Evolutionary conservation across 2,113 vertebrate genomes (phyloP), one percentile per base, ranked within the genome.

Genomic region (Rhabdornis inornatus): DNA sequence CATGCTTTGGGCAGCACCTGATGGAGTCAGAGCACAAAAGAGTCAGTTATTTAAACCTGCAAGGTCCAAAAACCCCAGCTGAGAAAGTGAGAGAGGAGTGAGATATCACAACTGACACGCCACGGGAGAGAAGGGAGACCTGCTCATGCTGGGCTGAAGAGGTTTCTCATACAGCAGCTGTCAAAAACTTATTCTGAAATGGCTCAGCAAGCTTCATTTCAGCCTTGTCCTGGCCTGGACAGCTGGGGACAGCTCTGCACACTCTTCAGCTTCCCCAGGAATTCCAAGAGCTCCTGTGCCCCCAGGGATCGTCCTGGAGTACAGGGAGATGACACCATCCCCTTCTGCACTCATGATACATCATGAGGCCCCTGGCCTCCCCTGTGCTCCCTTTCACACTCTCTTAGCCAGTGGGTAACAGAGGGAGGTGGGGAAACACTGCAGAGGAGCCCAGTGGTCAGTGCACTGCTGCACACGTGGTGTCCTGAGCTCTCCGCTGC

Each of bases 401-500:
- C 35, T 24, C 17, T 31, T 3, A 57, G 56, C 9, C 56, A 23
- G 37, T 7, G n/a, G 16, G 21, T 25, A 17, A 10, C 75, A 83
- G 53, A 35, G 33, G 1, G 2, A 64, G 53, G 1, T 4, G 44
- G 3, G 23, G 3, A 33, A 47, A 8, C 49, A 5, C 2, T 6
- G 45, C 40, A 39, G 18, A 39, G 37, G 27, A 71, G 35, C 27
- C 5, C 50, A 7, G 15, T 0, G 47, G 4, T 11, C 45, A 57
- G 25, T 8, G 50, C 28, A 1, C 16, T 44, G 25, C 15, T 22
- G 11, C 16, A 31, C 3, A 0, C 11, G 0, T 1, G 1, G 8
- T n/a, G 31, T 24, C 42, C 42, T 2, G 0, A 21, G 2, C 11
- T 30, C 81, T 42, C 37, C 40, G 37, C 55, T 47, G 55, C 8